These are phyloP conservation scores for Carcina quercana DNA, from an alignment of 2,888 invertebrate species.

Conservation along the genomic window DNA sequence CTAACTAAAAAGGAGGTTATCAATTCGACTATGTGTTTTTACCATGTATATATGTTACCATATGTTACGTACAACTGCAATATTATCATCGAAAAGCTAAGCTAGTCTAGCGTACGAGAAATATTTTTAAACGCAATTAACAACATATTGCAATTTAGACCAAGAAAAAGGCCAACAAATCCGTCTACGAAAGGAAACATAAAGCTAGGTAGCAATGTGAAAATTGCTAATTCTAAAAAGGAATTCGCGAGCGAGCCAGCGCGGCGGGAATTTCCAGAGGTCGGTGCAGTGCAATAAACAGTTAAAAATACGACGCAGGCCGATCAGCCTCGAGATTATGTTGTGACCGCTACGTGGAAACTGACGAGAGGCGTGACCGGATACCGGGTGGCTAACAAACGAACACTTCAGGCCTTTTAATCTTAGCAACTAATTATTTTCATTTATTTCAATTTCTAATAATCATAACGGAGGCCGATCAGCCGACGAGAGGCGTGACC, in stretches of 20 bases:
- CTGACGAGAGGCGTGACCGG: no score
- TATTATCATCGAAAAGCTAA: neutral
- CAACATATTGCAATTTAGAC: constrained; percentile 26
- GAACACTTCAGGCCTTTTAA: no score
- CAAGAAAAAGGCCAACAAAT: constrained; percentile 50
- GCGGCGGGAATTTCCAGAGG: constrained; percentile 23
- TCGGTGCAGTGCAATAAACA: constrained; percentile 54
- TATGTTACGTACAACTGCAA: no score
- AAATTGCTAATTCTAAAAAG: constrained; percentile 43
- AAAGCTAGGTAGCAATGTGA: constrained; percentile 51
- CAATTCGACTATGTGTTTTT: no score
- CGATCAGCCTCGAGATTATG: constrained; percentile 50
- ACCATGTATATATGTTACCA: no score
- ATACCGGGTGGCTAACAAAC: no score
- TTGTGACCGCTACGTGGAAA: constrained; percentile 20
- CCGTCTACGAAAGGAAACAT: constrained; percentile 54
- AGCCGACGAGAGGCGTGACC: no score
- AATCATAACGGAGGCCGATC: no score
- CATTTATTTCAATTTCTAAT: no score
- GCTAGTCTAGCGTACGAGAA: no score
- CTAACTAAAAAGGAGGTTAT: no score
- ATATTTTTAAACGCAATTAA: constrained; percentile 55
- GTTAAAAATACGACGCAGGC: constrained; percentile 50
- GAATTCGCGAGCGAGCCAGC: constrained; percentile 34
- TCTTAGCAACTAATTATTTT: no score